Conservation (phyloP, 2,797 vertebrate genomes). For the Poeciliopsis infans region DNA sequence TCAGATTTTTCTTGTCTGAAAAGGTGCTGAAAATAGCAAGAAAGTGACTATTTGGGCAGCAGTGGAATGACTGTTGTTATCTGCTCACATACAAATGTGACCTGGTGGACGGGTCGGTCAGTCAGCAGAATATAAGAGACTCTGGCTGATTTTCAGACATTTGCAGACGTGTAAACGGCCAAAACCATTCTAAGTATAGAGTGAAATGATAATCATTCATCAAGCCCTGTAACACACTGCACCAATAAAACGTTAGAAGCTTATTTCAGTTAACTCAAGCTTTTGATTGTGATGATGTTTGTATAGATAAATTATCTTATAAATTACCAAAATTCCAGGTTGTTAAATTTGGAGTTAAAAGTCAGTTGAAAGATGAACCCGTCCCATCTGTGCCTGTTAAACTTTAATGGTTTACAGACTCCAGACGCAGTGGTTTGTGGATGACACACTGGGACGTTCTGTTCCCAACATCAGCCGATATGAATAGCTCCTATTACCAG, state of each 20-base stretch:
- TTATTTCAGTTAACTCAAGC: background rate
- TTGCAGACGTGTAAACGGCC: background rate
- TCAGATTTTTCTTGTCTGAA: background rate
- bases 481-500: constrained; percentile 58
- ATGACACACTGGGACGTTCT: background rate
- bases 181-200: background rate
- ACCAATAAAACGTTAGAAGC: background rate
- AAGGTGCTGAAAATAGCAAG: background rate
- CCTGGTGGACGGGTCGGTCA: background rate
- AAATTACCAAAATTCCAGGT: background rate
- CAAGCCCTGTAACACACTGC: background rate
- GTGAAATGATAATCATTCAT: background rate
- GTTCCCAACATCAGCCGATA: constrained; percentile 52
- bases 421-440: background rate
- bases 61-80: background rate
- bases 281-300: background rate
- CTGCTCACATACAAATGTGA: background rate
- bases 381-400: background rate
- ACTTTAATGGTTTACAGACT: background rate
- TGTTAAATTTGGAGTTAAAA: background rate
- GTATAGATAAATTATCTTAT: background rate
- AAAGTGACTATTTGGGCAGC: background rate
- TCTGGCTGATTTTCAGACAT: background rate
- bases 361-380: background rate
- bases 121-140: background rate